Percentiles rank a stretch among this genome's conserved stretches.
These are phyloP conservation scores for Perizoma affinitatum DNA, from an alignment of 2,888 invertebrate genomes.

Conservation along the genomic window DNA sequence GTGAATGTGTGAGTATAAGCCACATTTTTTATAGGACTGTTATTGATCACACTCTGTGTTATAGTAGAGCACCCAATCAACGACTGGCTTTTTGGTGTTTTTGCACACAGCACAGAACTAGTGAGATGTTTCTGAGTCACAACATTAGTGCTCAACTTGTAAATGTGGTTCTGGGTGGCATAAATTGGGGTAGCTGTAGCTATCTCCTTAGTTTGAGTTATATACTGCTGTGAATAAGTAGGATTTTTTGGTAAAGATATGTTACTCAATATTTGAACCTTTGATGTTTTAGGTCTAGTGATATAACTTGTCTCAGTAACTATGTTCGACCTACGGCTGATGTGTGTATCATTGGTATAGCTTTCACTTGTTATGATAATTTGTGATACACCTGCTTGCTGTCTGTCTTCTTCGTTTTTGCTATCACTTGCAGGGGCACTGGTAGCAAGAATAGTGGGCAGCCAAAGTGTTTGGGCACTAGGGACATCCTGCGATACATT, in stretches of 20 bases:
- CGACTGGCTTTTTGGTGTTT: conserved; percentile 72
- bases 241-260: conserved; percentile 76
- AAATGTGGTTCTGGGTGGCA: conserved; percentile 74
- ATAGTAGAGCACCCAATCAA: conserved; percentile 70
- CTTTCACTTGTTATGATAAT: conserved; percentile 79
- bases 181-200: conserved; percentile 65
- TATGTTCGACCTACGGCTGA: conserved; percentile 68
- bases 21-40: conserved; percentile 73
- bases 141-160: conserved; percentile 71
- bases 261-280: conserved; percentile 81
- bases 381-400: conserved; percentile 72
- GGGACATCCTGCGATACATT: conserved; percentile 77
- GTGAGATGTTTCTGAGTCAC: conserved; percentile 68
- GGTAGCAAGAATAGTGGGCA: conserved; percentile 76
- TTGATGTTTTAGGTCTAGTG: conserved; percentile 69
- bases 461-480: conserved; percentile 74
- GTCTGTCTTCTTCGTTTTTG: conserved; percentile 69
- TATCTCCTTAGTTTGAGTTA: conserved; percentile 68
- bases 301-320: conserved; percentile 73
- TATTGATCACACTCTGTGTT: conserved; percentile 67
- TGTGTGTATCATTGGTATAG: conserved; percentile 64
- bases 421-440: conserved; percentile 62
- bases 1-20: conserved; percentile 74
- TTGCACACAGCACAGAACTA: conserved; percentile 72
- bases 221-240: conserved; percentile 69